Evolutionary conservation across 1,140 invertebrate genomes (phyloP).

Genomic region (Vanessa tameamea): DNA sequence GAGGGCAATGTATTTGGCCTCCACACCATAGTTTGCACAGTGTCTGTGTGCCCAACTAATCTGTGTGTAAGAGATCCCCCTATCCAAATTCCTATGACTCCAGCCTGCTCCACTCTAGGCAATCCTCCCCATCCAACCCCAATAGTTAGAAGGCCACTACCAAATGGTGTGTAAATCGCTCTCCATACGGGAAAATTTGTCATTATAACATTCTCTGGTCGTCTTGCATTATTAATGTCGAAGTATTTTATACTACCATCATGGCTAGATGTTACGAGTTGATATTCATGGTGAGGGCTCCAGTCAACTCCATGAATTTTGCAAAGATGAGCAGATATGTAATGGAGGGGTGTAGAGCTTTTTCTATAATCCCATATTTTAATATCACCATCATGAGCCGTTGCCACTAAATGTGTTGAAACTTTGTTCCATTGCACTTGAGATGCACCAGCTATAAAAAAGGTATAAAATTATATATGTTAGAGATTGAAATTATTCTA

Average conservation of each 20-base stretch:
- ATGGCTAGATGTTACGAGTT: constrained; percentile 95
- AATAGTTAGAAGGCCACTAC: constrained; percentile 94
- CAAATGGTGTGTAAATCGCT: constrained; percentile 96
- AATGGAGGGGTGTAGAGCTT: constrained; percentile 91
- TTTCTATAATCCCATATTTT: constrained; percentile 97
- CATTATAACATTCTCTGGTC: constrained; percentile 90
- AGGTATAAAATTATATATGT: too few relatives aligned
- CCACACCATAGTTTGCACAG: constrained; percentile 97
- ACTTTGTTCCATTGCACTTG: constrained; percentile 97
- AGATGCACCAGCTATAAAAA: constrained; percentile 88
- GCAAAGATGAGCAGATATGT: constrained; percentile 95
- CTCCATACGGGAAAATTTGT: constrained; percentile 95
- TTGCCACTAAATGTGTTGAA: constrained; percentile 91
- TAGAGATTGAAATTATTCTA: too few relatives aligned
- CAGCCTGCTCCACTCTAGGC: constrained; percentile 75
- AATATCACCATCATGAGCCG: constrained; percentile 96
- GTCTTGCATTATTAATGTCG: constrained; percentile 91
- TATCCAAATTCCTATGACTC: constrained; percentile 78
- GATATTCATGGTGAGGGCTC: constrained; percentile 92
- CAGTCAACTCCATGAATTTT: constrained; percentile 97
- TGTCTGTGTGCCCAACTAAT: constrained; percentile 95
- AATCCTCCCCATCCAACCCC: constrained; percentile 81
- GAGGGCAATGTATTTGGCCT: constrained; percentile 84
- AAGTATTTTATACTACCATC: constrained; percentile 97
- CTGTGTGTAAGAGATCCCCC: constrained; percentile 70